A percentile compares a stretch with the other conserved stretches of the same genome.
These are phyloP conservation scores for Sceloporus undulatus DNA, from an alignment of 2,113 vertebrate genomes.

Conservation along the genomic window DNA sequence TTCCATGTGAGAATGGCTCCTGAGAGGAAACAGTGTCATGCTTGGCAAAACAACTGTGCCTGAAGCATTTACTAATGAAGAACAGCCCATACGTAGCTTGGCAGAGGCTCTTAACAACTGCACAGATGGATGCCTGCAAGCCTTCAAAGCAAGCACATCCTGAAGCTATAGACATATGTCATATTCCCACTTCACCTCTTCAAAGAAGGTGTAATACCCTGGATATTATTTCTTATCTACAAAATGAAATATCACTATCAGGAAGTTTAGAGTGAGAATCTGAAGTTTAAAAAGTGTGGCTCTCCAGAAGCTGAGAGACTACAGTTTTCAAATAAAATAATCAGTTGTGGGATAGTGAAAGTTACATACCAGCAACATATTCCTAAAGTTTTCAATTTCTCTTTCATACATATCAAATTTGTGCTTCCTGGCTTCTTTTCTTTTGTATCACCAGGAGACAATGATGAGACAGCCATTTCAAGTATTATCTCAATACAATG, in stretches of 20 bases:
- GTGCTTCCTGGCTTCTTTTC: not conserved
- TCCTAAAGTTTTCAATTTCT: too few relatives aligned
- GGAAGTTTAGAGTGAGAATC: too few relatives aligned
- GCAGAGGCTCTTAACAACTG: not conserved
- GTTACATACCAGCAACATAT: too few relatives aligned
- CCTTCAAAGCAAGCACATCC: not conserved
- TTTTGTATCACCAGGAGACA: not conserved
- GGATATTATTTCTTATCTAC: not conserved
- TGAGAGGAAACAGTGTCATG: not conserved
- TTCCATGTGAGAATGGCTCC: not conserved
- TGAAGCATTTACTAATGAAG: not conserved
- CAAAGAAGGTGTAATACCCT: not conserved
- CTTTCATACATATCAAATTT: conserved; percentile 6
- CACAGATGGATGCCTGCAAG: not conserved
- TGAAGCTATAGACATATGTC: not conserved
- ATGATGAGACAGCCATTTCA: not conserved
- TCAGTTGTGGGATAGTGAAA: too few relatives aligned
- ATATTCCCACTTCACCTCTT: not conserved
- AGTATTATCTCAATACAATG: not conserved
- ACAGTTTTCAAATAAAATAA: too few relatives aligned
- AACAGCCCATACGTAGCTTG: not conserved
- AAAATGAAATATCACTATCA: not conserved
- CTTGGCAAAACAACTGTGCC: not conserved
- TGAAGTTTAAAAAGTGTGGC: too few relatives aligned
- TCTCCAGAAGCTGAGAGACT: too few relatives aligned